Evolutionary conservation across 2,888 invertebrate genomes (phyloP), one percentile per base, ranked within the genome.

Genomic region (Litoditis marina): DNA sequence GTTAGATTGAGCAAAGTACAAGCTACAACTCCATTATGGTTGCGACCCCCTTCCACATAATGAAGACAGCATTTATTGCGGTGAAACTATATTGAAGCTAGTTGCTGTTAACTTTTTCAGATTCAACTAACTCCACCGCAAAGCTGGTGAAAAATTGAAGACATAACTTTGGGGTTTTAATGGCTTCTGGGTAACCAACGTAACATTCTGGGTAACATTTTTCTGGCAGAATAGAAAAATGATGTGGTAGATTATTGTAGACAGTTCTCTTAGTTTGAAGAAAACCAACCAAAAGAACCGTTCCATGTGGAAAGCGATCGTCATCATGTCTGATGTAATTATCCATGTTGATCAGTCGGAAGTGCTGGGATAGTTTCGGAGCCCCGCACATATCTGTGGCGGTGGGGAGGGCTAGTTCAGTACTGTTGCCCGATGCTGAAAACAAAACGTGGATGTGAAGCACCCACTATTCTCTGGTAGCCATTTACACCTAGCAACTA

Each of bases 221-320:
- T 47, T 47, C 25, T 19, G 11, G 11, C 52, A 16, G 16, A 31
- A 52, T 34, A 16, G 32, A 25, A 28, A 36, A 30, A 32, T 19
- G 34, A n/a, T n/a, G n/a, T n/a, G n/a, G n/a, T n/a, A n/a, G n/a
- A n/a, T n/a, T n/a, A 47, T 13, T 19, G 19, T 19, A 47, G 25
- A n/a, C 19, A 13, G 11, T 19, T 19, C 1, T 47, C 11, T n/a
- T n/a, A n/a, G n/a, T n/a, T n/a, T n/a, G n/a, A 28, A 34, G 5
- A 30, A 30, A 53, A 27, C 32, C 25, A 6, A 77, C 74, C 36
- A 71, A 65, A 0, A 76, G 44, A 8, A 70, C 56, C 2, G 80
- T 77, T 27, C 78, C 80, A 59, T 81, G 78, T 0, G 80, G 77
- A 61, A 79, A 80, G 22, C 63, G 66, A 47, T 71, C 65, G 32